These are phyloP conservation scores for Caenorhabditis becei DNA, from an alignment of 2,888 invertebrate genomes.

Conservation along the genomic window DNA sequence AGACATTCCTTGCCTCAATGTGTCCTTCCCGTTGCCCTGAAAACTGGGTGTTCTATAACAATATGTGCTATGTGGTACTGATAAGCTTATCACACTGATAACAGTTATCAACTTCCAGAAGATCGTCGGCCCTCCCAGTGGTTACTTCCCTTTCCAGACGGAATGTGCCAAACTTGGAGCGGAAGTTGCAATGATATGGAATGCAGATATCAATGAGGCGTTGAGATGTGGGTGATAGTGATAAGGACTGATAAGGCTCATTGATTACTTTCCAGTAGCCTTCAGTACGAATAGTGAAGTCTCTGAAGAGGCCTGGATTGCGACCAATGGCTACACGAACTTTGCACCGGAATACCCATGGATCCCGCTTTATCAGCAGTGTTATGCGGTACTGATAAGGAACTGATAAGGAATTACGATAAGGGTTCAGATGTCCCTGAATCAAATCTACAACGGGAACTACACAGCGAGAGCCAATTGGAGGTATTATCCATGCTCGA, in stretches of 20 bases:
- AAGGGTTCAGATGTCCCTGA: slow-evolving; percentile 19
- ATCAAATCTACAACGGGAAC: not conserved
- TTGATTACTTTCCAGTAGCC: slow-evolving; percentile 16
- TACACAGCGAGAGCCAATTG: slow-evolving; percentile 1
- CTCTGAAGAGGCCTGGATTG: slow-evolving; percentile 19
- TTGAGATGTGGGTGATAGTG: slow-evolving; percentile 32
- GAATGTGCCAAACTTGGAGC: slow-evolving; percentile 25
- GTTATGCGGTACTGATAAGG: slow-evolving; percentile 16
- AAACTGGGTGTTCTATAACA: slow-evolving; percentile 25
- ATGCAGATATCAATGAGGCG: slow-evolving; percentile 13
- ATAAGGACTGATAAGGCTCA: not conserved
- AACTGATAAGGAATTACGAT: not conserved
- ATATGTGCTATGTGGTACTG: slow-evolving; percentile 24
- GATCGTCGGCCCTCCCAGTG: slow-evolving; percentile 14
- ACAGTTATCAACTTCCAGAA: slow-evolving; percentile 22
- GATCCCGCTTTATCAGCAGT: not conserved
- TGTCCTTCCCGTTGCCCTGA: slow-evolving; percentile 16
- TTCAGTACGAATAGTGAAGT: slow-evolving; percentile 8
- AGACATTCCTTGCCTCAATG: slow-evolving; percentile 11
- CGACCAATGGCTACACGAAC: not conserved
- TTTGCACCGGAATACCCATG: slow-evolving; percentile 7
- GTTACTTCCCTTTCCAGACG: not conserved
- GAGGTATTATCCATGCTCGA: not conserved
- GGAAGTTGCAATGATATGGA: slow-evolving; percentile 3
- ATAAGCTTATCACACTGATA: not conserved